Conservation (phyloP, 2,113 vertebrate genomes). For the Chrysemys picta region DNA sequence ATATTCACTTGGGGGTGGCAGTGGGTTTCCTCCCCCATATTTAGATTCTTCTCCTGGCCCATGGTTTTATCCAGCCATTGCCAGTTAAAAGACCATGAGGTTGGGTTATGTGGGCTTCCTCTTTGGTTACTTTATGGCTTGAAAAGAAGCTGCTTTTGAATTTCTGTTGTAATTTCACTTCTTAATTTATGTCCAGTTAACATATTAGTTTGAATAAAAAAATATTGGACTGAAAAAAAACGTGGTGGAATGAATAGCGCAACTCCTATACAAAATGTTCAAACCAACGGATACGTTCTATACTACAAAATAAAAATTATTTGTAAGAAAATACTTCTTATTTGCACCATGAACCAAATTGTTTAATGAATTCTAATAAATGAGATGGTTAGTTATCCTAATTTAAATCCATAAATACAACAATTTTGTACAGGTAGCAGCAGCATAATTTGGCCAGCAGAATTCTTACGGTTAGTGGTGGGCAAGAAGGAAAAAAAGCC, state of each 20-base stretch:
- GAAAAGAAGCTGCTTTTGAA: neutral
- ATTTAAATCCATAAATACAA: neutral
- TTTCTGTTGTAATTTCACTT: neutral
- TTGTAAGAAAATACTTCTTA: too few species aligned
- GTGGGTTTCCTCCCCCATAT: neutral
- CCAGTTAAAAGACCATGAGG: neutral
- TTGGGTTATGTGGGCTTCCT: neutral
- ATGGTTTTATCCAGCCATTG: accelerated
- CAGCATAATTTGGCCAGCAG: neutral
- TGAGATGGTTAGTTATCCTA: neutral
- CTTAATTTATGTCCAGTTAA: neutral
- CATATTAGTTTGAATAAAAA: neutral
- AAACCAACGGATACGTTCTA: neutral
- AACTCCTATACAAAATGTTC: neutral
- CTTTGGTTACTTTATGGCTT: neutral
- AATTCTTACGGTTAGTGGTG: neutral
- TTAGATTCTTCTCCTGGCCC: neutral
- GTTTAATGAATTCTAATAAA: neutral
- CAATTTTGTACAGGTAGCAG: neutral
- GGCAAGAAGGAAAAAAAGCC: neutral
- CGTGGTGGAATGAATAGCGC: neutral
- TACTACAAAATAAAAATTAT: neutral
- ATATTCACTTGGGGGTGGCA: neutral
- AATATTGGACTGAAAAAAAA: neutral
- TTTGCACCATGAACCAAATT: neutral